Evolutionary conservation across 2,113 vertebrate genomes (phyloP).

Genomic region (Thinocorus orbignyianus): DNA sequence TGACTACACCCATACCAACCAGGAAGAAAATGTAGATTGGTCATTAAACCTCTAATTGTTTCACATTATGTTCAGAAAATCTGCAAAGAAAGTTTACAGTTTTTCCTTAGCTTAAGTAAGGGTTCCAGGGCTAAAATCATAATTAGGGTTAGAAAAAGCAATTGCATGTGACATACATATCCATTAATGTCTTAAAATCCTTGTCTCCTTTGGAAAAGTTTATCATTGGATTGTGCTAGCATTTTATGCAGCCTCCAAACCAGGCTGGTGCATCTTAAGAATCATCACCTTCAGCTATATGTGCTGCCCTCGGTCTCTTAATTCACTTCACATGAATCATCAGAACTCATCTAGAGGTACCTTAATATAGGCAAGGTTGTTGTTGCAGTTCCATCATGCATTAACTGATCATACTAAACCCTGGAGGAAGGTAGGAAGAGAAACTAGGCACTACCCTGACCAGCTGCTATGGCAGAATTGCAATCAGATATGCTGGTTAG

Average conservation of each 20-base stretch:
- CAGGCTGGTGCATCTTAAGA: background rate
- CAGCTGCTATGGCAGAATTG: background rate
- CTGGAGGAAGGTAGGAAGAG: background rate
- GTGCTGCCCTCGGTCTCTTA: background rate
- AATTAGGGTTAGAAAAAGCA: background rate
- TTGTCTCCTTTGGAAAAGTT: background rate
- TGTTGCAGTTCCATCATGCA: background rate
- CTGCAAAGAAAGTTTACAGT: background rate
- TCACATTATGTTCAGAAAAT: background rate
- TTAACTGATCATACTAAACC: background rate
- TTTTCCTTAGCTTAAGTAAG: background rate
- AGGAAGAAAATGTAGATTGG: background rate
- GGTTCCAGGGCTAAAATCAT: background rate
- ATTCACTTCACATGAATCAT: background rate
- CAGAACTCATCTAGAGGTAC: background rate
- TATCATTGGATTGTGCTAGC: background rate
- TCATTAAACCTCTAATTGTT: background rate
- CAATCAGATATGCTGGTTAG: background rate
- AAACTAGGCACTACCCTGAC: background rate
- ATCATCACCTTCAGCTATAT: background rate
- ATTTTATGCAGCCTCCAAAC: background rate
- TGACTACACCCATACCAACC: background rate
- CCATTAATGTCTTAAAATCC: background rate
- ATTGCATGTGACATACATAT: background rate
- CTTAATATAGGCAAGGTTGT: background rate